Base-by-base conservation (phyloP, 1,140 invertebrate species). In the Calephelis virginiensis region DNA sequence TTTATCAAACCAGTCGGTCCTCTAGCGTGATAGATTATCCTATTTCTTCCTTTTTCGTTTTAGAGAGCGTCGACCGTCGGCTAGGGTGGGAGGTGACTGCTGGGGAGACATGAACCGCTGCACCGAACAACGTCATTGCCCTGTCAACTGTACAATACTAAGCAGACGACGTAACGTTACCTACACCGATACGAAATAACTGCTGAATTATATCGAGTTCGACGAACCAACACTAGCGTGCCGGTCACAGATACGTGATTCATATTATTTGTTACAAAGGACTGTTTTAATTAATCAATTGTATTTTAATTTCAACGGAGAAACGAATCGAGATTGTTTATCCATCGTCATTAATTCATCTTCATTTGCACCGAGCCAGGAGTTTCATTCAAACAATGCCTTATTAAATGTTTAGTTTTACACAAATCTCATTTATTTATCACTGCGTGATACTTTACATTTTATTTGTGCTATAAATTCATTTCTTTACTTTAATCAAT, bases 121-220 rank as follows among this genome's bases (percentile, higher is more conserved):
- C 50, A 56, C 17, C 50, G 50, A 78, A 78, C 85, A 77, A 86
- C 85, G 87, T 87, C 85, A 88, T 88, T 88, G 87, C 86, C 85
- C 87, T 87, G 82, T 88, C 85, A 90, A 88, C 85, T 86, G 80
- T 84, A 88, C 85, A 90, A 88, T 88, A 87, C 85, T 87, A 81
- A 86, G 85, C 83, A 88, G 85, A 83, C 85, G 81, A 82, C 75
- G 82, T 87, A 82, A 89, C 78, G 81, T 87, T 83, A 89, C 78
- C 78, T 86, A 73, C 73, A 81, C 73, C 76, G 76, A 84, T 85
- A 86, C 63, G 75, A 74, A 82, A 79, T 86, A 84, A 78, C 78
- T 83, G 82, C 72, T 82, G 75, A 81, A 82, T 80, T 76, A 76
- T 76, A 78, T 69, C 70, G 69, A 67, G 78, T 76, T 82, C 80